Base-by-base conservation (phyloP, 1,140 invertebrate genomes). In the Gonatopus flavifemur region DNA sequence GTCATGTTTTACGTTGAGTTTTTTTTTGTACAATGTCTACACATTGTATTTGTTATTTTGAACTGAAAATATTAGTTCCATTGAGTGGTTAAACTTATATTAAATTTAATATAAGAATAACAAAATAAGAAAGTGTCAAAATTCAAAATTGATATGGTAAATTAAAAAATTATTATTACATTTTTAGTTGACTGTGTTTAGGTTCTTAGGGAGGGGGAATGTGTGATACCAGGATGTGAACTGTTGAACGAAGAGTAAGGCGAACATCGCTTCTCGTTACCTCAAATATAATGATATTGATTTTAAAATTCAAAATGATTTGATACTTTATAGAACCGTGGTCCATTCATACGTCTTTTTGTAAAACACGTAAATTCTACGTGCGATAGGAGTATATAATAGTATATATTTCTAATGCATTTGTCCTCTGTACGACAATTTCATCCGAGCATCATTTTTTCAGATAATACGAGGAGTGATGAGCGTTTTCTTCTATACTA, bases 71-170 rank as follows among this genome's bases (percentile, higher is more conserved):
- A n/a, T 52, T 41, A 54, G 52, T 58, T 59, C 43, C 28, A 19
- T 57, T 62, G 50, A 47, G 58, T 64, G 45, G 63, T 66, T 66
- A 67, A 66, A 62, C 64, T 68, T 67, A 67, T 72, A 69, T 72
- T 72, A 55, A 67, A 60, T 46, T 56, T 69, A 69, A 70, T 70
- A 67, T 62, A 69, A 72, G 66, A 57, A 69, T 69, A 72, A 71
- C 59, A 57, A n/a, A n/a, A n/a, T n/a, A n/a, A 64, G 72, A 67
- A 71, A 55, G 70, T 67, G 66, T 70, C 74, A 76, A 77, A 77
- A 77, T 77, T 77, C 75, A 77, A 77, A 77, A 77, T 77, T 77
- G 63, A 69, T 69, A 62, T 71, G 44, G 56, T 57, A 57, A 49
- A 57, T 61, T 62, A 7, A 57, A 52, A 66, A 52, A 64, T 74